Percentiles rank a stretch among this genome's conserved stretches.
Evolutionary conservation across 1,140 invertebrate genomes (phyloP).

Genomic region (Hestina assimilis): DNA sequence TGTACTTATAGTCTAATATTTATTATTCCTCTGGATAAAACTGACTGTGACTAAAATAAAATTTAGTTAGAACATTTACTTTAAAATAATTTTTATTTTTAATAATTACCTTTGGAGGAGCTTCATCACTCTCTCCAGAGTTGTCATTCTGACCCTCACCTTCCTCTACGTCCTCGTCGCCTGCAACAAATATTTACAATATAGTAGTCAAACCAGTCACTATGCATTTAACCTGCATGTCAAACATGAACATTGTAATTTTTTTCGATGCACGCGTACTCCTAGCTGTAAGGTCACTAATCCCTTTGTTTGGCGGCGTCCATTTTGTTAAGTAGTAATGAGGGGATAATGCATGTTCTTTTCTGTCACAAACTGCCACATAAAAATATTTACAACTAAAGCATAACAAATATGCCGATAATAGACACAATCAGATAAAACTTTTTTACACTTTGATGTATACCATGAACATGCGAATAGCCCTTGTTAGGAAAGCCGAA

Average conservation of each 20-base stretch:
- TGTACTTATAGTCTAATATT: no score
- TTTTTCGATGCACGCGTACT: constrained; percentile 49
- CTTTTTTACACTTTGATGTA: constrained; percentile 16
- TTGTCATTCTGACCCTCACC: constrained; percentile 82
- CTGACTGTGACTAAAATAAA: no score
- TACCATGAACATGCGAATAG: constrained; percentile 1
- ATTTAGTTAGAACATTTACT: no score
- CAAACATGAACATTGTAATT: constrained; percentile 28
- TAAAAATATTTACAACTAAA: constrained; percentile 74
- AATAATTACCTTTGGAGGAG: constrained; percentile 73
- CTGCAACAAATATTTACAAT: constrained; percentile 73
- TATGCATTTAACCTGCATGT: constrained; percentile 40
- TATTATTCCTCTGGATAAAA: no score
- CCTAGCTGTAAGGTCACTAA: constrained; percentile 76
- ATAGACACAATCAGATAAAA: constrained; percentile 31
- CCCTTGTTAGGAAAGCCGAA: constrained; percentile 44
- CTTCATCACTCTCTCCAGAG: constrained; percentile 86
- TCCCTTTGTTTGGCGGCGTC: constrained; percentile 84
- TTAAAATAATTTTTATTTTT: constrained; percentile 17
- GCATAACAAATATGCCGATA: constrained; percentile 57
- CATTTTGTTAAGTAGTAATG: constrained; percentile 84
- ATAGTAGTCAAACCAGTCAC: constrained; percentile 65
- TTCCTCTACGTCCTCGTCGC: constrained; percentile 84
- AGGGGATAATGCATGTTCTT: constrained; percentile 78
- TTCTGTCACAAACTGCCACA: constrained; percentile 76